Evolutionary conservation across 35 echinoderm and acorn worm genomes (phyloP).

Genomic region (Diadema setosum): DNA sequence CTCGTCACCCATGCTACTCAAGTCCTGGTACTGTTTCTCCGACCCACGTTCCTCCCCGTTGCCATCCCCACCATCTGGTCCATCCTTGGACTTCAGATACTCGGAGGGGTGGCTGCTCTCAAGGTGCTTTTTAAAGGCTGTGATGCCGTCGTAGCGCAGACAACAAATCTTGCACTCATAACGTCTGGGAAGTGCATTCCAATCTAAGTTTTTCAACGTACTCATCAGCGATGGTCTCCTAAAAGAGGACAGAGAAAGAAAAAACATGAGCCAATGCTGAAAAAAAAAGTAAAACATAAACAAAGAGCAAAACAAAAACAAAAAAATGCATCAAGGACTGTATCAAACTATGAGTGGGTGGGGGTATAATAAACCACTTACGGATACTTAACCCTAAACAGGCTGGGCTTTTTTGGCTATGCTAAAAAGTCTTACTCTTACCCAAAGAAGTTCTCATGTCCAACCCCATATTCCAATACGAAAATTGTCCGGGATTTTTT

Average conservation of each 20-base stretch:
- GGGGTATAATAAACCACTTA: too few species aligned
- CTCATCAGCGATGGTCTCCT: background rate
- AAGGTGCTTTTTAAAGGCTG: background rate
- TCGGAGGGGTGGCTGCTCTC: background rate
- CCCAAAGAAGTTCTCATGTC: too few species aligned
- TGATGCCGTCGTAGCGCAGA: background rate
- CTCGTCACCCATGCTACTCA: background rate
- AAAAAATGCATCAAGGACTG: too few species aligned
- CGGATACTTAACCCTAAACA: too few species aligned
- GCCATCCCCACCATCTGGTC: background rate
- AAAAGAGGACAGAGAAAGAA: background rate
- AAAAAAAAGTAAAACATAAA: too few species aligned
- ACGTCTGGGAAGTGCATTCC: conserved; percentile 1
- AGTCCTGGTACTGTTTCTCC: background rate
- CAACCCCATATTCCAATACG: too few species aligned
- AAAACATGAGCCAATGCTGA: background rate
- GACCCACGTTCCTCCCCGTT: background rate
- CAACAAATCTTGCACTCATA: conserved; percentile 17
- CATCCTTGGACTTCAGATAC: background rate
- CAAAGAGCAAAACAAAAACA: too few species aligned
- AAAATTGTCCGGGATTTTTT: too few species aligned
- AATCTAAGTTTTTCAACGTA: background rate
- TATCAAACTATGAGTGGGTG: too few species aligned
- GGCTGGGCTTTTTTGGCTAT: too few species aligned
- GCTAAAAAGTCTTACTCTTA: too few species aligned